A percentile compares a stretch with the other conserved stretches of the same genome.
These are phyloP conservation scores for Malthinus flaveolus DNA, from an alignment of 2,888 invertebrate genomes.

Conservation along the genomic window DNA sequence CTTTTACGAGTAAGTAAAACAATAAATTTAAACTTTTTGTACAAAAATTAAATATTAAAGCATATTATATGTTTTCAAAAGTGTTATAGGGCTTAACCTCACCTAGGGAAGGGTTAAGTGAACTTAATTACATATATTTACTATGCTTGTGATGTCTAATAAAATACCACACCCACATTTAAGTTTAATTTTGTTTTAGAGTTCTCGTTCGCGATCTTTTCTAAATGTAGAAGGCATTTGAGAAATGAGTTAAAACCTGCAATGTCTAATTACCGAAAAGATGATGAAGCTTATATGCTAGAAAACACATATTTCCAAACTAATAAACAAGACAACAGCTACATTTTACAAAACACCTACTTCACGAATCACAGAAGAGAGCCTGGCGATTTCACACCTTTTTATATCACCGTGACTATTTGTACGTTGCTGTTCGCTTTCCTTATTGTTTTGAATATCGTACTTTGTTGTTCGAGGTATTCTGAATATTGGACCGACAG, in stretches of 20 bases:
- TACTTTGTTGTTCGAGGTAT: conserved; percentile 79
- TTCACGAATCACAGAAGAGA: conserved; percentile 57
- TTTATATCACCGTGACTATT: conserved; percentile 80
- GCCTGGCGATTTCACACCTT: conserved; percentile 79
- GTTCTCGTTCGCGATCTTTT: neutral
- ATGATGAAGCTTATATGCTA: conserved; percentile 4
- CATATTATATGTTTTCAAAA: neutral
- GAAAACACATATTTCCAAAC: conserved; percentile 1
- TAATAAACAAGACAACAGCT: conserved; percentile 5
- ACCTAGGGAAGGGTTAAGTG: neutral
- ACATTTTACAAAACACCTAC: conserved; percentile 64
- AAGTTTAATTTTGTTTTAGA: neutral
- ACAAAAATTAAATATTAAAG: too few species aligned
- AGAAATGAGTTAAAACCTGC: neutral
- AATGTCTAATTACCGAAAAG: neutral
- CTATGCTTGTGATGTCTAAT: neutral
- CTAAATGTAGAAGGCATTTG: neutral
- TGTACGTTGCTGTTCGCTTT: conserved; percentile 72
- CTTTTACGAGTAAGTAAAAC: too few species aligned
- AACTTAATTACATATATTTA: conserved; percentile 1
- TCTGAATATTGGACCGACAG: conserved; percentile 81
- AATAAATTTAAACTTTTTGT: too few species aligned
- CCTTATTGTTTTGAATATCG: conserved; percentile 74
- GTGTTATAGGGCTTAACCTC: neutral
- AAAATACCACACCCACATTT: neutral